A percentile compares a stretch with the other conserved stretches of the same genome.
Conservation (phyloP, 2,888 invertebrate species). For the Temnothorax rugatulus region DNA sequence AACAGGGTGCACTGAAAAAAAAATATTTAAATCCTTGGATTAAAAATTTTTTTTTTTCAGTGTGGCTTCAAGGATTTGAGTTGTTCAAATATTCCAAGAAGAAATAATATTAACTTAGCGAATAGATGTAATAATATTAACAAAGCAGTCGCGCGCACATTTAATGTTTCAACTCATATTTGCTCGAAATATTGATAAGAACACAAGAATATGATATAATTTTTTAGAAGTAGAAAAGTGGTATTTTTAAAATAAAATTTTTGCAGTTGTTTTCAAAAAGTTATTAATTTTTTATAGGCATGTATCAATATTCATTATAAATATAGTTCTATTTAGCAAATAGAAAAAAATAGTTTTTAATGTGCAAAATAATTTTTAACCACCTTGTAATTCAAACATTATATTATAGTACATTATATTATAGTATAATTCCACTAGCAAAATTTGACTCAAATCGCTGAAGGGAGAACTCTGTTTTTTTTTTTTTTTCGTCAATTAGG, state of each 20-base stretch:
- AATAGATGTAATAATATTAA: background rate
- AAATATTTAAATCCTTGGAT: no score
- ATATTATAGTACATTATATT: no score
- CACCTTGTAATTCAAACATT: background rate
- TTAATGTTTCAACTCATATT: background rate
- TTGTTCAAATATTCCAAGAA: background rate
- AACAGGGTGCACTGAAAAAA: no score
- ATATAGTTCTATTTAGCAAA: background rate
- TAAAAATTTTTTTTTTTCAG: no score
- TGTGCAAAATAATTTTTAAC: background rate
- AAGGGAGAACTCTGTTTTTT: background rate
- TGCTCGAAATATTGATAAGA: background rate
- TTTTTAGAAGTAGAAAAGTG: background rate
- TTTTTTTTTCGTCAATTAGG: background rate
- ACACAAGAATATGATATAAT: background rate
- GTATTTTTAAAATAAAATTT: background rate
- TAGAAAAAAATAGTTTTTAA: background rate
- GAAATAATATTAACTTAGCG: background rate
- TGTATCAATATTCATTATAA: background rate
- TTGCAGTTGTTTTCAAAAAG: background rate
- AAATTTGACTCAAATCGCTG: background rate
- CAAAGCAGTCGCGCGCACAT: background rate
- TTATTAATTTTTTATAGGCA: background rate
- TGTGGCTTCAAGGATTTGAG: slow-evolving; percentile 38
- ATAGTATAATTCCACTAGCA: background rate